Evolutionary conservation across 2,797 vertebrate genomes (phyloP).

Genomic region (Nyctibius grandis): DNA sequence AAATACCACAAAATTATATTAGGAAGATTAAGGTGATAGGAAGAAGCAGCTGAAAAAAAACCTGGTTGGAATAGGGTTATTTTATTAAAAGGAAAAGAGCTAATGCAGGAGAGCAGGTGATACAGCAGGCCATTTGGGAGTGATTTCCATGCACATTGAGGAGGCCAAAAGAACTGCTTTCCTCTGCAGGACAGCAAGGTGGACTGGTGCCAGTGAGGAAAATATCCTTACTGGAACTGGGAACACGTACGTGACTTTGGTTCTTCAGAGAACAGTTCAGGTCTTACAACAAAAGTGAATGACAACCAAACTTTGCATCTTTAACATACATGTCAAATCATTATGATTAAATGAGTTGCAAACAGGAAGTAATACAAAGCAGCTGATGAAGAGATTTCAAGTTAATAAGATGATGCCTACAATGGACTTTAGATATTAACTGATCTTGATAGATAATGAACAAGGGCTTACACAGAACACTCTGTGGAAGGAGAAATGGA

Average conservation of each 20-base stretch:
- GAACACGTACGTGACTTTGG: fast-evolving
- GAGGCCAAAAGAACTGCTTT: neutral
- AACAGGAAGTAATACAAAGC: neutral
- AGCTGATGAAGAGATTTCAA: neutral
- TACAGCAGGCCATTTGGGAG: neutral
- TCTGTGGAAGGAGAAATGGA: neutral
- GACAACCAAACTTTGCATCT: neutral
- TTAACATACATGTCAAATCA: neutral
- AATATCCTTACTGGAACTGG: neutral
- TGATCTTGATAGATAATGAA: neutral
- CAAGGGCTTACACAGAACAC: neutral
- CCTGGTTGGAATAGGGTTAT: fast-evolving
- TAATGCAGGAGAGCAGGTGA: neutral
- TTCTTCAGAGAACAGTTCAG: neutral
- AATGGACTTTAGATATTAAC: neutral
- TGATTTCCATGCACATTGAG: neutral
- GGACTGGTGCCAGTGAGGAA: neutral
- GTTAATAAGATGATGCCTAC: neutral
- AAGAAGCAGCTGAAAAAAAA: neutral
- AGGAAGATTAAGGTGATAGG: neutral
- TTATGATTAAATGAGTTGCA: neutral
- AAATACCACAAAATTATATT: neutral
- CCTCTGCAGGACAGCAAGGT: neutral
- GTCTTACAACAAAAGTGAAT: neutral
- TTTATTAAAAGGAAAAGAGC: neutral